A percentile compares a stretch with the other conserved stretches of the same genome.
phyloP scores from a whole-genome alignment of 2,797 vertebrate species.

The Sebastes dallii region DNA sequence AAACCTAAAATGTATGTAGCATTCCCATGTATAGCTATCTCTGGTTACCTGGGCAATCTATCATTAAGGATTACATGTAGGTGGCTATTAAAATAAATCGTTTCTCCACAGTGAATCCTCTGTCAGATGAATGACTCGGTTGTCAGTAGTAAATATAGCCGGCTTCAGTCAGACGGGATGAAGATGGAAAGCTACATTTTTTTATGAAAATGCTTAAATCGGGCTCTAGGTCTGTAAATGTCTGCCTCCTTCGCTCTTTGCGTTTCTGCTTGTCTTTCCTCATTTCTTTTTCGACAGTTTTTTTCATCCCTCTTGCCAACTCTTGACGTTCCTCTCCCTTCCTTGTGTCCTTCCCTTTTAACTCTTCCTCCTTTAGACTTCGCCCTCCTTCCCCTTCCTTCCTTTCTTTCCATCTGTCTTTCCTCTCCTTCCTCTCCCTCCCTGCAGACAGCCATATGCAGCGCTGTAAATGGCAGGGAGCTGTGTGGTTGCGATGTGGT shows the following conservation, averaged over 20 bases:
- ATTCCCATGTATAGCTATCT: not conserved
- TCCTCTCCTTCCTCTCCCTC: not conserved
- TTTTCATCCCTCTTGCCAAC: slow-evolving; percentile 19
- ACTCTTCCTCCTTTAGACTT: not conserved
- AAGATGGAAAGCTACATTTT: slow-evolving; percentile 36
- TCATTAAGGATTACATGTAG: slow-evolving; percentile 18
- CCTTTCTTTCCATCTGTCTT: not conserved
- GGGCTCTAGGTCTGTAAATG: slow-evolving; percentile 21
- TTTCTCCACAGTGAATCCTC: slow-evolving; percentile 32
- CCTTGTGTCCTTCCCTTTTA: not conserved
- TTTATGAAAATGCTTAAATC: slow-evolving; percentile 40
- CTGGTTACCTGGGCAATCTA: slow-evolving; percentile 22
- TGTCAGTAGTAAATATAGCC: slow-evolving; percentile 40
- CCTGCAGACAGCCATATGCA: slow-evolving; percentile 48
- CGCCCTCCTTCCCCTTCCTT: not conserved
- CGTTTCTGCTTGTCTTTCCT: slow-evolving; percentile 13
- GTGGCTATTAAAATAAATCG: slow-evolving; percentile 34
- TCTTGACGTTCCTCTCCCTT: slow-evolving; percentile 3
- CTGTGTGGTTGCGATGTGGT: slow-evolving; percentile 76
- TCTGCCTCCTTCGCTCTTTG: slow-evolving; percentile 4
- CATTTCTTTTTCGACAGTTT: not conserved
- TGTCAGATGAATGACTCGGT: slow-evolving; percentile 36
- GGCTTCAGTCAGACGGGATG: slow-evolving; percentile 13
- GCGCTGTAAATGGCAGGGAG: slow-evolving; percentile 64
- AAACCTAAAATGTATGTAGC: not conserved